Evolutionary conservation across 2,113 vertebrate genomes (phyloP), one percentile per base, ranked within the genome.

Genomic region (Raphicerus campestris): DNA sequence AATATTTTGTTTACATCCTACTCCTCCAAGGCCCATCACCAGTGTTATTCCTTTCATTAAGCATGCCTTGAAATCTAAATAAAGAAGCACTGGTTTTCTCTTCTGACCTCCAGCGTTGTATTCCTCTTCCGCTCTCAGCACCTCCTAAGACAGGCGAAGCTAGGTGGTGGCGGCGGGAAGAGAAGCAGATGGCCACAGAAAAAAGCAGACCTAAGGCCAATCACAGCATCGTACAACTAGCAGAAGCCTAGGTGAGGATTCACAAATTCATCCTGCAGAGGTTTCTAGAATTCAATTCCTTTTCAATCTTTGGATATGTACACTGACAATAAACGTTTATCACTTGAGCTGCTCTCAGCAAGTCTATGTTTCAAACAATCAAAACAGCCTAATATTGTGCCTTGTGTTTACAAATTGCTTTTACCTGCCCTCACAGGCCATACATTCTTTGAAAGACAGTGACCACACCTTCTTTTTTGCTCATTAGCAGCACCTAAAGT

Each of bases 21-120:
- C 26, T 75, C 30, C 30, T 88, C 47, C 1, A 2, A 85, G 88
- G 73, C 51, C 32, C 20, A 85, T 61, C 47, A 61, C 15, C 39
- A 91, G 8, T 39, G 15, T 3, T 77, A 51, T 87, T n/a, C 58
- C 42, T 55, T 87, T 88, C 26, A 77, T 82, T 91, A 88, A 63
- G 28, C n/a, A 95, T 51, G 88, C 51, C 58, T 93, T 93, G 32
- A 83, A 91, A 88, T 91, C 11, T 87, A 93, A 95, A 92, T 53
- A 83, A 82, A 93, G 60, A 80, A n/a, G 2, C 28, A 82, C 26
- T 10, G 9, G 15, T 85, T 94, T 94, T 92, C 47, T 93, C 26
- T 85, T 92, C 30, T 84, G 30, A 39, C 47, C 39, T 89, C 14
- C 0, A 83, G 14, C 5, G 58, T 9, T 28, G 8, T 81, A 88